These are phyloP conservation scores for Leptinotarsa haldemani DNA, from an alignment of 2,888 invertebrate species.

Conservation along the genomic window DNA sequence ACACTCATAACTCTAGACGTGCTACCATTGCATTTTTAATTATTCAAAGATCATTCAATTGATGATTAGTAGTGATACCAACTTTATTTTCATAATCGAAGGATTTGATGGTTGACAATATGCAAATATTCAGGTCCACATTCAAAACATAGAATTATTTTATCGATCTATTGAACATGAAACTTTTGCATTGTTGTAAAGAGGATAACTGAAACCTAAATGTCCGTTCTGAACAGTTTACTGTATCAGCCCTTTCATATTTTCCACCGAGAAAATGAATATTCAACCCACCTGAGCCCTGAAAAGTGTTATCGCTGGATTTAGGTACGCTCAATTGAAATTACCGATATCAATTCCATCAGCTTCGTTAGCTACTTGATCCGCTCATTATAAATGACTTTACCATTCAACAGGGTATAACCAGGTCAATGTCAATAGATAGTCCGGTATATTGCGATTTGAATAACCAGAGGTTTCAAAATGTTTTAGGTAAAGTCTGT, in stretches of 20 bases:
- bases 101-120: too few species aligned
- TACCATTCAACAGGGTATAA: constrained; percentile 29
- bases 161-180: background rate
- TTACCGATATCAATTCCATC: constrained; percentile 10
- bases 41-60: too few species aligned
- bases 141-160: too few species aligned
- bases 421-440: constrained; percentile 41
- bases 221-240: background rate
- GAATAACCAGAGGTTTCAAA: constrained; percentile 18
- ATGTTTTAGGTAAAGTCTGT: background rate
- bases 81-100: too few species aligned
- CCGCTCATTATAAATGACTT: constrained; percentile 36
- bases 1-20: too few species aligned
- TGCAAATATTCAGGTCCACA: too few species aligned
- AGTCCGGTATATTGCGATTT: constrained; percentile 11
- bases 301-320: background rate
- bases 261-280: background rate
- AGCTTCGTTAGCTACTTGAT: constrained; percentile 7
- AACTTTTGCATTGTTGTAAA: background rate
- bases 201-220: background rate
- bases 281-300: background rate
- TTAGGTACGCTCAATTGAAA: background rate
- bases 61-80: too few species aligned
- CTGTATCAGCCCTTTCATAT: background rate
- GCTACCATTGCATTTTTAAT: too few species aligned